Evolutionary conservation across 2,113 vertebrate genomes (phyloP), one percentile per base, ranked within the genome.

Genomic region (Pollimyrus isidori): DNA sequence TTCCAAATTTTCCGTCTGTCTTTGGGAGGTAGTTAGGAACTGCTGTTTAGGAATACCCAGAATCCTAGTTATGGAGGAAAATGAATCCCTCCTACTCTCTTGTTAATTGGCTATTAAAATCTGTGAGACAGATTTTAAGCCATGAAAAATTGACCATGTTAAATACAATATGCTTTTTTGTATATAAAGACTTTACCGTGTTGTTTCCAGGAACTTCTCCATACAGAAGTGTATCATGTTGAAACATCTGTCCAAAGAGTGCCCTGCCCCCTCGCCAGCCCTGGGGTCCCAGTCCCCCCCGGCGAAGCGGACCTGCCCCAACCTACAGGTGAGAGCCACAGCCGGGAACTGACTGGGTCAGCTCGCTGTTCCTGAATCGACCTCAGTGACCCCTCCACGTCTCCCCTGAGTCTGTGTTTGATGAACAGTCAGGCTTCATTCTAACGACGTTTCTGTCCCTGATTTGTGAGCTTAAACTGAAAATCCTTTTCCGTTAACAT

Each of bases 221-320:
- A 87, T 99, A 19, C 89, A 91, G 52, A 95, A 92, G 89, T 99
- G 98, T 88, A 97, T 99, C 15, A 95, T 99, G 94, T 94, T 98
- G 90, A 99, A 97, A 92, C 98, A 99, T 91, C 90, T 99, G 89
- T 96, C 97, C 73, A 97, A 97, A 91, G 97, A 97, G 21, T 92
- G 93, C 0, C 95, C 95, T 19, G 52, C 93, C 80, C 86, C 2
- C 87, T 46, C 94, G 0, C 94, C 94, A 62, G 95, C 95, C 0
- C 94, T 94, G 69, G 95, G 93, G 85, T 96, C 92, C 0, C 92
- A 95, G 87, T 98, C 97, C 21, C 98, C 98, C 30, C 98, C 98
- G 0, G 92, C 97, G 89, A 99, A 99, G 89, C 96, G 97, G 0
- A 26, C 94, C 58, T 99, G 98, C 89, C 97, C 97, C 0, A 96